Percentiles rank a stretch among this genome's conserved stretches.
These are phyloP conservation scores for Himalopsyche anomala DNA, from an alignment of 2,888 invertebrate species.

Conservation along the genomic window DNA sequence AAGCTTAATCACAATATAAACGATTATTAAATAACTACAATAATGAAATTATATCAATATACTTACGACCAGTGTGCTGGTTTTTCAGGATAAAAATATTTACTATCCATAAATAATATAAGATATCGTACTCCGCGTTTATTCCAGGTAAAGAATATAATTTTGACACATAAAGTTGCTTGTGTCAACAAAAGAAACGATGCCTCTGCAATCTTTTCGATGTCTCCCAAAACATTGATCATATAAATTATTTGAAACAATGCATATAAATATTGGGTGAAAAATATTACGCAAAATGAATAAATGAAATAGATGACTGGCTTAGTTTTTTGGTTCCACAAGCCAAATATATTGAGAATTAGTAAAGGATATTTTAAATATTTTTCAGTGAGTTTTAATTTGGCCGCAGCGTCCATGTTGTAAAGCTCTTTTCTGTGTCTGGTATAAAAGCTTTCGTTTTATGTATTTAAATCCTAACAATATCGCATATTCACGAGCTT, in stretches of 20 bases:
- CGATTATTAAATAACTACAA: too few relatives aligned
- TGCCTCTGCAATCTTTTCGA: conserved; percentile 64
- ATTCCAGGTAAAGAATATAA: conserved; percentile 56
- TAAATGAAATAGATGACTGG: conserved; percentile 47
- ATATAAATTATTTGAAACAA: conserved; percentile 63
- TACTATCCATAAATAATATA: conserved; percentile 52
- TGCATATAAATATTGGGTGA: conserved; percentile 63
- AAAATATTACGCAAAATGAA: conserved; percentile 51
- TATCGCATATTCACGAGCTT: not conserved
- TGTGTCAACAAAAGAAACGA: conserved; percentile 64
- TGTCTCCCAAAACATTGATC: conserved; percentile 62
- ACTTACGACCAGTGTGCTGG: conserved; percentile 50
- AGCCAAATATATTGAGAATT: conserved; percentile 59
- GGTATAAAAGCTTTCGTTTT: not conserved
- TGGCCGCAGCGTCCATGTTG: conserved; percentile 48
- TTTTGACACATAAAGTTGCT: conserved; percentile 62
- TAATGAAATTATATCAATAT: not conserved
- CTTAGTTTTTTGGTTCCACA: conserved; percentile 58
- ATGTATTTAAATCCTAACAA: not conserved
- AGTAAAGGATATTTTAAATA: conserved; percentile 61
- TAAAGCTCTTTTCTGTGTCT: not conserved
- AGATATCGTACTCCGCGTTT: conserved; percentile 47
- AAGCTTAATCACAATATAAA: too few relatives aligned
- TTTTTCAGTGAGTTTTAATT: conserved; percentile 49
- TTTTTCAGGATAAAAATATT: conserved; percentile 53